Evolutionary conservation across 2,888 invertebrate genomes (phyloP).

Genomic region (Elysia crispata): DNA sequence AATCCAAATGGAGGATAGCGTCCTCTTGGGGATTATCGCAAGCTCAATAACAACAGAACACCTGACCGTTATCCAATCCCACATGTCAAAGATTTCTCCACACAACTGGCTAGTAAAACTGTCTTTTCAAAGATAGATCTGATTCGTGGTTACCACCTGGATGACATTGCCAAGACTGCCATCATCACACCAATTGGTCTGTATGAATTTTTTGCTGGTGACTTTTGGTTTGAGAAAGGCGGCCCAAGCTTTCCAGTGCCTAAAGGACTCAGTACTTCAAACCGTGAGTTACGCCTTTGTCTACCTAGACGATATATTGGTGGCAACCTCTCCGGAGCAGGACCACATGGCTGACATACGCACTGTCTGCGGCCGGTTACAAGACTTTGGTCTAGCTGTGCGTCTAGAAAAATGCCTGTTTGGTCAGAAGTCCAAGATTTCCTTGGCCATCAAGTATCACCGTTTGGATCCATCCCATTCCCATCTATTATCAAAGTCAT

Average conservation of each 20-base stretch:
- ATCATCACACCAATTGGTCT: conserved; percentile 34
- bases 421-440: not conserved
- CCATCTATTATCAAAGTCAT: not conserved
- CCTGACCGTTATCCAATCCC: conserved; percentile 37
- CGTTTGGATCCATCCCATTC: not conserved
- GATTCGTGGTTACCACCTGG: conserved; percentile 34
- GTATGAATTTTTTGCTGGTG: conserved; percentile 27
- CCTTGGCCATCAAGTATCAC: conserved; percentile 10
- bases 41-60: conserved; percentile 18
- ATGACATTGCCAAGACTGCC: conserved; percentile 24
- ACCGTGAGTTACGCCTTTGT: not conserved
- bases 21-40: conserved; percentile 9
- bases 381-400: not conserved
- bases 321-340: not conserved
- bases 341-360: not conserved
- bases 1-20: not conserved
- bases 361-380: not conserved
- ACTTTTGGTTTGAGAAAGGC: conserved; percentile 32
- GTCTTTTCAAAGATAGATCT: conserved; percentile 29
- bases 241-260: conserved; percentile 33
- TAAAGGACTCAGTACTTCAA: conserved; percentile 25
- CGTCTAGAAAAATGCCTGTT: conserved; percentile 17
- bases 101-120: conserved; percentile 13
- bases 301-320: conserved; percentile 14
- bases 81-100: conserved; percentile 36